Percentiles rank a stretch among this genome's conserved stretches.
phyloP scores from a whole-genome alignment of 37 sponge, comb jelly and placozoan species.

The Cladorhizidae sp. region DNA sequence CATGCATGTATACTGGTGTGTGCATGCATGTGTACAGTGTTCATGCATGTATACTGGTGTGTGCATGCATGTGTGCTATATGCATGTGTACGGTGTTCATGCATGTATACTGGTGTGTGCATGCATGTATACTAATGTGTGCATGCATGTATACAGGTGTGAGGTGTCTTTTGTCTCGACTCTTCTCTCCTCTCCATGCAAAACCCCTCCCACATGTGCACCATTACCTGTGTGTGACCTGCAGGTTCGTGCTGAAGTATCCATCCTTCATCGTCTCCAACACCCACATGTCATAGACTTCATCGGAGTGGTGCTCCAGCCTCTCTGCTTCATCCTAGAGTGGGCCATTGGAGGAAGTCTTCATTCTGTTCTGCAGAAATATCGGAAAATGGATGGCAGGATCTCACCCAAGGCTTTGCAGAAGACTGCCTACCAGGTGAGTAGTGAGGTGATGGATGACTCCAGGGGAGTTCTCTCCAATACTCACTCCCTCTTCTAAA shows the following conservation, averaged over 20 bases:
- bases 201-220: background rate
- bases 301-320: constrained; percentile 73
- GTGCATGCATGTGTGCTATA: too few species aligned
- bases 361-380: constrained; percentile 53
- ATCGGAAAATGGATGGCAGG: constrained; percentile 56
- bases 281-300: constrained; percentile 82
- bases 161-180: too few species aligned
- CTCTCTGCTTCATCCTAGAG: constrained; percentile 86
- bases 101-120: too few species aligned
- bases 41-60: too few species aligned
- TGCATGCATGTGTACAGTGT: too few species aligned
- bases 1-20: too few species aligned
- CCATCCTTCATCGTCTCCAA: constrained; percentile 62
- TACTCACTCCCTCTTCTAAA: too few species aligned
- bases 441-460: background rate
- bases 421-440: constrained; percentile 68
- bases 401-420: constrained; percentile 69
- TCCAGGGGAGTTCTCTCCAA: too few species aligned
- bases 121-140: too few species aligned
- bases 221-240: background rate
- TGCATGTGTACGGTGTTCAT: too few species aligned
- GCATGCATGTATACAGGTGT: too few species aligned
- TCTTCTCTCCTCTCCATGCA: background rate
- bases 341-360: constrained; percentile 85
- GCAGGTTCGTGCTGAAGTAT: constrained; percentile 74